These are phyloP conservation scores for Clarias pachynema DNA, from an alignment of 2,797 vertebrate species.

Conservation along the genomic window DNA sequence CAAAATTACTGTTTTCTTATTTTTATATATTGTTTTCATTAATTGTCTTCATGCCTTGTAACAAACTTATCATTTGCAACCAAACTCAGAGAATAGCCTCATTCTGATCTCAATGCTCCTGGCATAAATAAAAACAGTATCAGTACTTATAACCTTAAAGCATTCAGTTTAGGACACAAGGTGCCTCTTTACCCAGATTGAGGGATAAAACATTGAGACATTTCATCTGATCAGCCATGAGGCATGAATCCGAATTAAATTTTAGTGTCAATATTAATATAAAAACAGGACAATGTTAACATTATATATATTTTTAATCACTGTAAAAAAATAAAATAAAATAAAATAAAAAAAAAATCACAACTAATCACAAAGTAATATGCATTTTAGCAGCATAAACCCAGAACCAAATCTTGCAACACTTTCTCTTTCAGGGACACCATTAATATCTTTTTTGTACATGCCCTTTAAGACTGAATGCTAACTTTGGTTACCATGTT, in stretches of 20 bases:
- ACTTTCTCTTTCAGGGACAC: background rate
- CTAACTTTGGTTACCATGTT: background rate
- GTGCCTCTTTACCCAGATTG: background rate
- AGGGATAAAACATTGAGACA: background rate
- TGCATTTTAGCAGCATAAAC: background rate
- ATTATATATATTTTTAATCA: background rate
- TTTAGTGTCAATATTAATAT: slow-evolving; percentile 1
- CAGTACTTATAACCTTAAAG: slow-evolving; percentile 23
- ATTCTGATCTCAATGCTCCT: slow-evolving; percentile 65
- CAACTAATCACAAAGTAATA: background rate
- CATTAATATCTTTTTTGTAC: background rate
- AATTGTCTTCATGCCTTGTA: slow-evolving; percentile 63
- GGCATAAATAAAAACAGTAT: slow-evolving; percentile 47
- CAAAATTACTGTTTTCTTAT: slow-evolving; percentile 27
- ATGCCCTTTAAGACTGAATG: background rate
- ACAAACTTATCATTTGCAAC: slow-evolving; percentile 73
- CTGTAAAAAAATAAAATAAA: background rate
- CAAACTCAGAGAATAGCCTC: slow-evolving; percentile 73
- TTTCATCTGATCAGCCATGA: background rate
- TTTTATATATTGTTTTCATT: slow-evolving; percentile 50
- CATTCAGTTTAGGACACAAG: slow-evolving; percentile 30
- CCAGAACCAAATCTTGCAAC: background rate
- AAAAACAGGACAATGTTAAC: background rate
- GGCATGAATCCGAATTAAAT: background rate
- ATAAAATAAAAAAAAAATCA: no score